Evolutionary conservation across 2,888 invertebrate genomes (phyloP), one percentile per base, ranked within the genome.

Genomic region (Catonia carolina): DNA sequence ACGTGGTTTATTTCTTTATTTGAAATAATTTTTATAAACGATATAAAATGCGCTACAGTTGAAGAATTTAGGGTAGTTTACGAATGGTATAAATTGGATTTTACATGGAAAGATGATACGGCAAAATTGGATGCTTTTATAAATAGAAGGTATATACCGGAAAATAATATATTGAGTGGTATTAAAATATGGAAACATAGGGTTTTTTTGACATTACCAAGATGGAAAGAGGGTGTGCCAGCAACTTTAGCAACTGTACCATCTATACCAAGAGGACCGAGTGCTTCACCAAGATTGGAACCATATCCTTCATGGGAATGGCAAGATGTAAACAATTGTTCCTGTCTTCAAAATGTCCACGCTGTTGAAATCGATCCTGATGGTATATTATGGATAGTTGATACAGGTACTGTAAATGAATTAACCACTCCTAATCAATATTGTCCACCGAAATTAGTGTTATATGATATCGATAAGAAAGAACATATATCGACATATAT

Each of bases 281-380:
- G 67, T 12, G 59, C 45, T 68, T 71, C 61, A n/a, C 65, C 65
- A 1, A 48, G 58, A n/a, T 70, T 87, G 45, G 77, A 77, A 53
- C 84, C 87, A 2, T 88, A 81, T 70, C 87, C 87, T 59, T 82
- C 77, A 61, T 87, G 86, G 86, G 77, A 75, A 18, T 79, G 80
- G 74, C 86, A 87, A 68, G 71, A 72, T 15, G 60, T 82, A 45
- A 84, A 82, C 0, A 80, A 86, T 67, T 87, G 87, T 70, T 71
- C 73, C 14, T 79, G 83, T 1, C 74, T 89, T 59, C 87, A 88
- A 69, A 84, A 83, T 67, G 85, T 87, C 20, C 86, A 86, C 70
- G 83, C 83, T 64, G 74, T 87, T 62, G 86, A 87, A 68, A 81
- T 87, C 47, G 86, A 88, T 70, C 77, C 78, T 2, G 77, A 77